Percentiles rank a stretch among this genome's conserved stretches.
Evolutionary conservation across 2,888 invertebrate genomes (phyloP).

Genomic region (Cyaniris semiargus): DNA sequence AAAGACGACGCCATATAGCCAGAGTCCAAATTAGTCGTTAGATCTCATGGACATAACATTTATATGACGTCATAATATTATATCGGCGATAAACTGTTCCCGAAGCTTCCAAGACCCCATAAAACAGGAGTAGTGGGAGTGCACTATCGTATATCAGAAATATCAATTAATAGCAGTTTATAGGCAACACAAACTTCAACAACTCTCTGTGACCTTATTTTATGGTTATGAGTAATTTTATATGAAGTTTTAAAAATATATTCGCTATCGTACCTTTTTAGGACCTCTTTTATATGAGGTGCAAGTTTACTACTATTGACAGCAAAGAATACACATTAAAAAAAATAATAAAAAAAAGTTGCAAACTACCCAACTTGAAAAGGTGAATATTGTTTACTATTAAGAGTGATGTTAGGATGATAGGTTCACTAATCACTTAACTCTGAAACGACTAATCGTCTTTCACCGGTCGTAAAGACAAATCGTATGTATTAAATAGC

Average conservation of each 20-base stretch:
- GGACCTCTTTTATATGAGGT: too few relatives aligned
- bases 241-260: too few relatives aligned
- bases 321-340: too few relatives aligned
- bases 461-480: not conserved
- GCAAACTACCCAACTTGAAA: too few relatives aligned
- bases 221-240: not conserved
- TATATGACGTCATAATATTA: not conserved
- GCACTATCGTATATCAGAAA: not conserved
- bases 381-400: too few relatives aligned
- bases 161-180: not conserved
- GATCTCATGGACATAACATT: not conserved
- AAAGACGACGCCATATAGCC: not conserved
- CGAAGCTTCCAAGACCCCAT: slow-evolving; percentile 7
- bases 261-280: too few relatives aligned
- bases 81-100: not conserved
- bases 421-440: not conserved
- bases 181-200: not conserved
- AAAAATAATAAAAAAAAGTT: too few relatives aligned
- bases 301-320: too few relatives aligned
- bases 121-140: not conserved
- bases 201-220: not conserved
- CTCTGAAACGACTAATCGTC: not conserved
- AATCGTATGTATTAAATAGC: not conserved
- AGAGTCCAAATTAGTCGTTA: not conserved
- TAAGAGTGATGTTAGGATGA: too few relatives aligned